Conservation (phyloP, 2,888 invertebrate species). For the Drosophila atripex region DNA sequence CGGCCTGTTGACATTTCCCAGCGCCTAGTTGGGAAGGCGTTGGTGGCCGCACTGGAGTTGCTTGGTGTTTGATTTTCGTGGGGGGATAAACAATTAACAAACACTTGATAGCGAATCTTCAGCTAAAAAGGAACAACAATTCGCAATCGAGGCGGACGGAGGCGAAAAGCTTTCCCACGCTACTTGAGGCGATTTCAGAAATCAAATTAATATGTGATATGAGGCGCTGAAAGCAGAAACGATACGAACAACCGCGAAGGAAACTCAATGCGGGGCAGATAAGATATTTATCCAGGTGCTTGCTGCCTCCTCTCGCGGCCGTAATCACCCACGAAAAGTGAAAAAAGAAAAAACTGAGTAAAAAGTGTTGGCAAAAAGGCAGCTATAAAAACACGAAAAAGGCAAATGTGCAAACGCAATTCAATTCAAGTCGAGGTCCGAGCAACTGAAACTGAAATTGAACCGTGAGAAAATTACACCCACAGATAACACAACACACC, state of each 20-base stretch:
- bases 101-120: slow-evolving; percentile 63
- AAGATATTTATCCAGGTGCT: slow-evolving; percentile 78
- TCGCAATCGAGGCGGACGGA: slow-evolving; percentile 19
- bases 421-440: slow-evolving; percentile 56
- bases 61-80: slow-evolving; percentile 35
- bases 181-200: slow-evolving; percentile 57
- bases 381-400: slow-evolving; percentile 52
- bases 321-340: slow-evolving; percentile 67
- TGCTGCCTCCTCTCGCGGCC: slow-evolving; percentile 39
- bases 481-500: slow-evolving; percentile 65
- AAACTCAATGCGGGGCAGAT: slow-evolving; percentile 55
- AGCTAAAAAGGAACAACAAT: slow-evolving; percentile 36
- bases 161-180: slow-evolving; percentile 66
- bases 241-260: slow-evolving; percentile 22
- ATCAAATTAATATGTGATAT: slow-evolving; percentile 70
- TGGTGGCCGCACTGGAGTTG: slow-evolving; percentile 33
- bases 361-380: slow-evolving; percentile 64
- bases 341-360: slow-evolving; percentile 1
- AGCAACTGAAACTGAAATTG: slow-evolving; percentile 66
- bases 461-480: slow-evolving; percentile 80
- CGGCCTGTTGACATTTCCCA: slow-evolving; percentile 69
- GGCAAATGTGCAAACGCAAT: slow-evolving; percentile 75
- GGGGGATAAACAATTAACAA: slow-evolving; percentile 47
- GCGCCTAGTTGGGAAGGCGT: slow-evolving; percentile 51
- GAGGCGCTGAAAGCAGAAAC: slow-evolving; percentile 62